Base-by-base conservation (phyloP, 2,113 vertebrate genomes). In the Charadrius vociferus region DNA sequence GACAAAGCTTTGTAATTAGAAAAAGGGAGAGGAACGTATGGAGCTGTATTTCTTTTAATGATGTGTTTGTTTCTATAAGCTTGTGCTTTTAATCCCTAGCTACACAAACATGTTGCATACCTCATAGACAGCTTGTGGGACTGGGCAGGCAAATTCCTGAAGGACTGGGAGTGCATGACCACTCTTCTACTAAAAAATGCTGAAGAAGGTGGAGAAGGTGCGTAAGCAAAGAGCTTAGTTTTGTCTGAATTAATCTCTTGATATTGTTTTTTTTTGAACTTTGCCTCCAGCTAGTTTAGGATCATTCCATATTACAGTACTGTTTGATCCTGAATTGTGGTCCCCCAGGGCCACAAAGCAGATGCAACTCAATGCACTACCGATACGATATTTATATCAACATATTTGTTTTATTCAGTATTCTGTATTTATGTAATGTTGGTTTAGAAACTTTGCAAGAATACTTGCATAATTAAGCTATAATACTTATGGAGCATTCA, bases 81-180 rank as follows among this genome's bases (percentile, higher is more conserved):
- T 71, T 88, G 37, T 91, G 52, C 81, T 91, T 97, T 96, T 90
- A 82, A 91, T 88, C 75, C 56, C 47, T 96, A 99, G 99, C 93
- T 99, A n/a, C 99, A 99, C 95, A 97, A 98, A 66, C 99, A 99
- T 11, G 98, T 99, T 91, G 96, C 98, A 4, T 99, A 99, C 94
- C 98, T 99, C 26, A 97, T 99, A 97, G 99, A 99, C 98, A 99
- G 99, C 95, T 98, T 99, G 93, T 99, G 99, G 99, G 99, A 99
- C 96, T 98, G 98, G 96, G 98, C 97, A n/a, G 98, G 98, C 34
- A 91, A 92, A 81, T 97, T 99, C 80, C 97, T 99, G 82, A 99
- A 99, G 96, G 99, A 99, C 98, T 99, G 99, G 99, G 91, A 98
- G 47, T 95, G 98, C 14, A 97, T 99, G 98, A 99, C 99, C 6